A percentile compares a stretch with the other conserved stretches of the same genome.
Evolutionary conservation across 2,797 vertebrate genomes (phyloP).

Genomic region (Pampus argenteus): DNA sequence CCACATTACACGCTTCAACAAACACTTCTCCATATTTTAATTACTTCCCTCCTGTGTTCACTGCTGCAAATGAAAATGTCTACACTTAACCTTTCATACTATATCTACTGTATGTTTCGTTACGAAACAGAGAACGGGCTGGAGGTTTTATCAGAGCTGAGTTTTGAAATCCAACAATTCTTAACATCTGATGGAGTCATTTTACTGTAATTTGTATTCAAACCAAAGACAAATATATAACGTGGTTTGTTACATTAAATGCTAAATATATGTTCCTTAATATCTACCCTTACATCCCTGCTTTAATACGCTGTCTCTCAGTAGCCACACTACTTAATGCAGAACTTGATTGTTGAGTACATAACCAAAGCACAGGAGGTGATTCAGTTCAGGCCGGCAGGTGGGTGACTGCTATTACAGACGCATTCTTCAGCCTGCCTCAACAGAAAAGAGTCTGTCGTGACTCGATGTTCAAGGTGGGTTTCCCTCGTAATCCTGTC

Average conservation of each 20-base stretch:
- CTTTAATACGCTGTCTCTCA: not conserved
- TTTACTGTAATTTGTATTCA: not conserved
- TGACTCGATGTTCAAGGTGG: constrained; percentile 44
- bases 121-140: too few relatives aligned
- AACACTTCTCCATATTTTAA: not conserved
- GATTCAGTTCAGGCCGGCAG: constrained; percentile 33
- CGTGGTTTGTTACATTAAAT: constrained; percentile 1
- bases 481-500: constrained; percentile 56
- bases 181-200: not conserved
- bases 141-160: not conserved
- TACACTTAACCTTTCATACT: not conserved
- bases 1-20: not conserved
- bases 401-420: constrained; percentile 41
- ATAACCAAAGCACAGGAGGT: constrained; percentile 15
- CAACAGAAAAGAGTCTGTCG: constrained; percentile 26
- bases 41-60: not conserved
- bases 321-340: constrained; percentile 1
- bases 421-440: constrained; percentile 15
- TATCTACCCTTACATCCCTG: too few relatives aligned
- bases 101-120: not conserved
- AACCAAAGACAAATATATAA: not conserved
- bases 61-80: not conserved
- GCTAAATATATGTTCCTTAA: not conserved
- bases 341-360: constrained; percentile 12
- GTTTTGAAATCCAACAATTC: too few relatives aligned